These are phyloP conservation scores for Apoderus coryli DNA, from an alignment of 2,888 invertebrate genomes.

Conservation along the genomic window DNA sequence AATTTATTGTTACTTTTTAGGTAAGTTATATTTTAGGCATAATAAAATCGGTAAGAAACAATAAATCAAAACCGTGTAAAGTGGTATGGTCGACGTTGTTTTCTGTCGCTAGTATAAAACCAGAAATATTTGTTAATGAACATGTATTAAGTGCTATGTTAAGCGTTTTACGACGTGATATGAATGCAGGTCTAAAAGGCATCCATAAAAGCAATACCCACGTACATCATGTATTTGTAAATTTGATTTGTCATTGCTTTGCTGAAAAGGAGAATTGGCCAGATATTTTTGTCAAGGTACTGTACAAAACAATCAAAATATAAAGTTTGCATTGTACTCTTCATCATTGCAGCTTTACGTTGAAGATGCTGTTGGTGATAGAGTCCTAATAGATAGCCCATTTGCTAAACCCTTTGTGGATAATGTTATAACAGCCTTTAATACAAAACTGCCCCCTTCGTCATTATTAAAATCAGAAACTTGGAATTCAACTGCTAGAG, in stretches of 20 bases:
- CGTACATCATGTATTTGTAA: constrained; percentile 70
- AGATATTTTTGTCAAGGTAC: constrained; percentile 75
- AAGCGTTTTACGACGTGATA: constrained; percentile 66
- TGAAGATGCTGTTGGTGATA: constrained; percentile 86
- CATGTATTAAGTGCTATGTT: constrained; percentile 64
- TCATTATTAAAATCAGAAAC: constrained; percentile 52
- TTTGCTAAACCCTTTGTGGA: constrained; percentile 85
- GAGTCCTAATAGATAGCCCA: constrained; percentile 86
- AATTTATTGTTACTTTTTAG: constrained; percentile 30
- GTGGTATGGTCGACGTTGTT: constrained; percentile 62
- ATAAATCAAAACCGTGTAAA: constrained; percentile 72
- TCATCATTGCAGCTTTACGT: constrained; percentile 56
- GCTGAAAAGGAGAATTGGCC: constrained; percentile 80
- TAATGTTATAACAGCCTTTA: constrained; percentile 77
- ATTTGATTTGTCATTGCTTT: constrained; percentile 69
- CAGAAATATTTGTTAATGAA: constrained; percentile 62
- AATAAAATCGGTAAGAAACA: constrained; percentile 62
- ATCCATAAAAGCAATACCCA: constrained; percentile 57
- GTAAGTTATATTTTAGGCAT: constrained; percentile 71
- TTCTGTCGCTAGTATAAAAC: constrained; percentile 65
- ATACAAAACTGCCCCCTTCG: constrained; percentile 61
- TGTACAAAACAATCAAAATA: constrained; percentile 1
- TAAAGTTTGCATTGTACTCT: not conserved
- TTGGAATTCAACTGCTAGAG: constrained; percentile 32
- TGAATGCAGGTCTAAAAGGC: constrained; percentile 52